phyloP scores from a whole-genome alignment of 2,797 vertebrate genomes.

The Rhinoraja longicauda region DNA sequence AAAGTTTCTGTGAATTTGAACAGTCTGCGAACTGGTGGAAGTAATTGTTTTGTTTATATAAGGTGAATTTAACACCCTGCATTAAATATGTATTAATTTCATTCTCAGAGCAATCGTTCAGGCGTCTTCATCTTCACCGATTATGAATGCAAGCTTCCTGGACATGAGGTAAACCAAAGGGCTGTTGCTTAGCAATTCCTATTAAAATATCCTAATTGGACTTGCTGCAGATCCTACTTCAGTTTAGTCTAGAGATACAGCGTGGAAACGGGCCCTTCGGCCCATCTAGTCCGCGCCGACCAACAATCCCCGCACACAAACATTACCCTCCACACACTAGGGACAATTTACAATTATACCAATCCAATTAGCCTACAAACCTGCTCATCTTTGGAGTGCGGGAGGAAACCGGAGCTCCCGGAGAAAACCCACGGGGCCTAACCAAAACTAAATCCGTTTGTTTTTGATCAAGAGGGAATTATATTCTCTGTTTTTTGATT shows the following conservation, averaged over 20 bases:
- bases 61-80: background rate
- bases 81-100: background rate
- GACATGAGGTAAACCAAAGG: background rate
- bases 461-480: background rate
- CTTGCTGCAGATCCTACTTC: background rate
- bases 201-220: background rate
- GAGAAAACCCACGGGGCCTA: no score
- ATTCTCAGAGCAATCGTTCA: background rate
- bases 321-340: no score
- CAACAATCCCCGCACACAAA: no score
- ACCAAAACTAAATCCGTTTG: background rate
- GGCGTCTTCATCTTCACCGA: background rate
- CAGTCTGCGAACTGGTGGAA: background rate
- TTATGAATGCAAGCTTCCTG: constrained; percentile 23
- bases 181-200: background rate
- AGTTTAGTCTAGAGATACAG: background rate
- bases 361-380: no score
- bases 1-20: background rate
- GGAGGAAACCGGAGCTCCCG: no score
- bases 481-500: background rate
- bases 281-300: no score
- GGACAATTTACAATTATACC: no score
- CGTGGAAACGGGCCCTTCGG: no score
- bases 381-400: no score
- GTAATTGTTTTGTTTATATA: background rate